Conservation (phyloP, 2,888 invertebrate genomes). For the Shargacucullia verbasci region DNA sequence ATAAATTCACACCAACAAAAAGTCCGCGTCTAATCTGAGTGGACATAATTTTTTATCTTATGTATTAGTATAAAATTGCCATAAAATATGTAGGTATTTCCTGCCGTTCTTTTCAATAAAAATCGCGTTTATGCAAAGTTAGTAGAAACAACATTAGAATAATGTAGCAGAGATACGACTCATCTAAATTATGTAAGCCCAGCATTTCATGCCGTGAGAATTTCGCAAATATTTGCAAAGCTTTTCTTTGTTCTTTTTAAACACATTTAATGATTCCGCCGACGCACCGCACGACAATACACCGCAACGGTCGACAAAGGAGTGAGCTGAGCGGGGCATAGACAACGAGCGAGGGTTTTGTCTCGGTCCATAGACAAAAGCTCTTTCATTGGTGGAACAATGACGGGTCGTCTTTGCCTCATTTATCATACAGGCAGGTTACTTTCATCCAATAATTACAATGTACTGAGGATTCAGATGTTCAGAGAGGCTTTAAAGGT, state of each 20-base stretch:
- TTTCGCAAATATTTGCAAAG: conserved; percentile 80
- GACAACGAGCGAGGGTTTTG: conserved; percentile 84
- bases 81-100: conserved; percentile 53
- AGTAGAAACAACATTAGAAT: conserved; percentile 31
- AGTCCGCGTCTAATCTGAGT: conserved; percentile 26
- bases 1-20: conserved; percentile 40
- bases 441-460: conserved; percentile 88
- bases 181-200: conserved; percentile 49
- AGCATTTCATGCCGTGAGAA: conserved; percentile 67
- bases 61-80: conserved; percentile 48
- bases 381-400: conserved; percentile 85
- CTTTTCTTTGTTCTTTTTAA: conserved; percentile 69
- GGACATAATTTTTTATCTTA: conserved; percentile 32
- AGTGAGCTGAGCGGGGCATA: conserved; percentile 77
- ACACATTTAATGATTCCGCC: conserved; percentile 81
- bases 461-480: conserved; percentile 76
- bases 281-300: conserved; percentile 77
- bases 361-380: conserved; percentile 85
- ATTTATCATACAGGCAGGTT: conserved; percentile 87
- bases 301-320: conserved; percentile 79
- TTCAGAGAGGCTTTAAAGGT: conserved; percentile 63
- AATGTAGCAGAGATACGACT: conserved; percentile 29
- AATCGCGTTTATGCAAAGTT: conserved; percentile 49
- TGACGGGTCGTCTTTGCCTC: conserved; percentile 82
- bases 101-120: conserved; percentile 48